Base-by-base conservation (phyloP, 2,888 invertebrate genomes). In the Eustalomyia histrio region DNA sequence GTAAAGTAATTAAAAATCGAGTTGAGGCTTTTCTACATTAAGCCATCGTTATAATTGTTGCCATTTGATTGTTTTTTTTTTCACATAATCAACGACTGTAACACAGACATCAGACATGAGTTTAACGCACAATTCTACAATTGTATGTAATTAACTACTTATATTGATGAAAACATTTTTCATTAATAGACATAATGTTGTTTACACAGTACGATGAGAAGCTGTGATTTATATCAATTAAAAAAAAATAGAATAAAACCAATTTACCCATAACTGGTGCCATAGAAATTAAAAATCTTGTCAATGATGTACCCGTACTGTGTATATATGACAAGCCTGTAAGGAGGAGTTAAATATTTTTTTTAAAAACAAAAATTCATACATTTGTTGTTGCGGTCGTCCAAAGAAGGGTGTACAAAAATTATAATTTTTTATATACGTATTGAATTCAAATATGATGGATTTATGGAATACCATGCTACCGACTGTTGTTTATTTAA, bases 221-320 rank as follows among this genome's bases (percentile, higher is more conserved):
- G 50, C 12, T 57, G 24, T 57, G 57, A 50, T 29, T 74, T 58
- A 9, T 8, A 60, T 52, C n/a, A 39, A 33, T 60, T n/a, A 16
- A 52, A 35, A 52, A 57, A 47, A 52, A 61, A 6, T 35, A 63
- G 18, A 58, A 6, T 24, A 18, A 61, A 24, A n/a, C n/a, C n/a
- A n/a, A 35, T 17, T 90, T 90, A 90, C 90, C 90, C 88, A 90
- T 89, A 53, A 90, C 90, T 84, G 90, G 90, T 84, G 90, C 90
- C 88, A 90, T 88, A 85, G 89, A 90, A 85, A 89, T 87, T 85
- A 90, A 85, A 85, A 90, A 89, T 79, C 89, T 86, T 83, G 88
- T 89, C 87, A 90, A 85, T 68, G 88, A 87, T 72, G 89, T 87
- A 80, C 87, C 85, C 67, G 88, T 85, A 81, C 82, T 79, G 80